Evolutionary conservation across 1,140 invertebrate species (phyloP).

Genomic region (Battus philenor): DNA sequence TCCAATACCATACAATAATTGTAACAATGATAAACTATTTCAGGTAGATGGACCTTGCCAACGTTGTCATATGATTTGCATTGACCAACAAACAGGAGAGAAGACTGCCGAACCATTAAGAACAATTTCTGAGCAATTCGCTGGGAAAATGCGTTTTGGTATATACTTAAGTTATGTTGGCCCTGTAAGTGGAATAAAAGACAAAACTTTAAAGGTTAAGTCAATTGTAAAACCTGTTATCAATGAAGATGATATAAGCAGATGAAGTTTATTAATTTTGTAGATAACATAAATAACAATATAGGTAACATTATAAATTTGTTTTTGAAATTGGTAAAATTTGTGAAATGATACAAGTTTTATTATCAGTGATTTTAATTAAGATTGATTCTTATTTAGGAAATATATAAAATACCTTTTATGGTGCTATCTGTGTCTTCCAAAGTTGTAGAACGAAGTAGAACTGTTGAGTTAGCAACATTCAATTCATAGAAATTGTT

Average conservation of each 20-base stretch:
- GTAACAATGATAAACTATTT: constrained; percentile 37
- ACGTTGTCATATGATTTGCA: constrained; percentile 96
- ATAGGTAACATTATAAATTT: too few species aligned
- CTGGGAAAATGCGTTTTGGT: constrained; percentile 87
- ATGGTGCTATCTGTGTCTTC: too few species aligned
- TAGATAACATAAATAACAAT: background rate
- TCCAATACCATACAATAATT: too few species aligned
- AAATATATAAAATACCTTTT: too few species aligned
- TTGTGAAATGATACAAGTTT: too few species aligned
- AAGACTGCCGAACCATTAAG: constrained; percentile 90
- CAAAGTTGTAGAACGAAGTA: too few species aligned
- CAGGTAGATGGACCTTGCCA: constrained; percentile 87
- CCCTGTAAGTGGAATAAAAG: constrained; percentile 36
- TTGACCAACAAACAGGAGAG: constrained; percentile 89
- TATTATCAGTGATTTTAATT: too few species aligned
- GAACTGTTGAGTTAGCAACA: too few species aligned
- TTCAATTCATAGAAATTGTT: too few species aligned
- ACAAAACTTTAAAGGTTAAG: constrained; percentile 32
- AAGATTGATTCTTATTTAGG: too few species aligned
- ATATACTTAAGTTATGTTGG: constrained; percentile 80
- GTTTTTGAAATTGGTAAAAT: too few species aligned
- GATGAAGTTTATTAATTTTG: constrained; percentile 23
- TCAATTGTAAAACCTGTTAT: constrained; percentile 35
- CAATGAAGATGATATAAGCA: constrained; percentile 40
- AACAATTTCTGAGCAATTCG: constrained; percentile 84